Evolutionary conservation across 1,140 invertebrate genomes (phyloP), one percentile per base, ranked within the genome.

Genomic region (Penaeus chinensis): DNA sequence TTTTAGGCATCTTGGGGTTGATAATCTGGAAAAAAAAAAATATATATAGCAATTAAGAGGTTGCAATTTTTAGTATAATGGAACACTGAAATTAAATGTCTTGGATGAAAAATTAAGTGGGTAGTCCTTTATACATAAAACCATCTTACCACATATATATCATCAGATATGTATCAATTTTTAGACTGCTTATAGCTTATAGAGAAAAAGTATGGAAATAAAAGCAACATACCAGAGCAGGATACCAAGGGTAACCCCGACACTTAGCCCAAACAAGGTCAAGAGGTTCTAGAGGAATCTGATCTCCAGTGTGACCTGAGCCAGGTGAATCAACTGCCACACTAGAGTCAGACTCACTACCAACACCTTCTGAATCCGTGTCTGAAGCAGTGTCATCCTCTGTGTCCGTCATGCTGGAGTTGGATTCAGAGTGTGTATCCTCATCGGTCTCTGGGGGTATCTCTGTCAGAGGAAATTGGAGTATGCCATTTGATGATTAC

Each of bases 181-280:
- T 42, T 42, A 8, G 37, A 42, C 37, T 42, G 37, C 37, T 42
- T 42, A 42, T 42, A 8, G 37, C 7, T 42, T 42, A 42, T 8
- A 42, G 37, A 8, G 37, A 42, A 54, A 54, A 13, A 10, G 1
- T 0, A 54, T 13, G 16, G 63, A 24, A 20, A 0, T 27, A 85
- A 61, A n/a, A 24, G 24, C 24, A 22, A 13, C 77, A 82, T 69
- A 90, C 94, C 80, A 99, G 93, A 1, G 98, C 98, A 62, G 98
- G 98, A 93, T 99, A 99, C 97, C 97, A 99, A 8, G 97, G 97
- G 93, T 98, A 98, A 5, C 97, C 98, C 87, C 97, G 94, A 93
- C 97, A 99, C 92, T 99, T 99, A 0, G 98, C 98, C 98, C 98
- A 99, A 2, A 99, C 98, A 16, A 99, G 94, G 92, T 98, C 97